Percentiles rank a stretch among this genome's conserved stretches.
Evolutionary conservation across 92 coral and sea anemone species (phyloP).

Genomic region (Blastomussa wellsi): DNA sequence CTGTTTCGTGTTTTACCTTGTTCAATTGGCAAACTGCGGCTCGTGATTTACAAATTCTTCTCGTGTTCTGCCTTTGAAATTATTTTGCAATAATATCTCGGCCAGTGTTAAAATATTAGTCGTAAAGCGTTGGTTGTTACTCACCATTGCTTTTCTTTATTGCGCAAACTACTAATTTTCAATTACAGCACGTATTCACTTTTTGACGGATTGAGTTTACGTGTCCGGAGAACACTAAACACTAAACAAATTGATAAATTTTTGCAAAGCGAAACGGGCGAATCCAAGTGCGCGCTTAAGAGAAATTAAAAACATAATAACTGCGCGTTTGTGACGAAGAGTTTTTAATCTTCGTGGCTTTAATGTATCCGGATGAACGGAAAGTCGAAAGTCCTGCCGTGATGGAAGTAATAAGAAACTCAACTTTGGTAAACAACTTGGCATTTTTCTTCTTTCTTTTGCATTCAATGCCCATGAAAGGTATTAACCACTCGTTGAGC

Average conservation of each 20-base stretch:
- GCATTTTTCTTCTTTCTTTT: conserved; percentile 3
- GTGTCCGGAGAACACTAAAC: neutral
- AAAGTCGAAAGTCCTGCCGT: conserved; percentile 9
- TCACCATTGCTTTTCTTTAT: neutral
- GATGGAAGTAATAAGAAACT: conserved; percentile 22
- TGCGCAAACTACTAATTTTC: neutral
- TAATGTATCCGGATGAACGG: conserved; percentile 36
- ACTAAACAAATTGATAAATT: neutral
- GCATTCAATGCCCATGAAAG: conserved; percentile 4
- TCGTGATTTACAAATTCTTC: no score
- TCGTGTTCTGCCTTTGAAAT: conserved; percentile 7
- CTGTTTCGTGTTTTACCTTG: neutral
- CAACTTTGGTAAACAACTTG: conserved; percentile 35
- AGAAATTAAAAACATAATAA: conserved; percentile 4
- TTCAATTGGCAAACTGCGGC: neutral
- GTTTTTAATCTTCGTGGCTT: conserved; percentile 26
- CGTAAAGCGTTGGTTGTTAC: neutral
- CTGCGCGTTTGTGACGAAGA: neutral
- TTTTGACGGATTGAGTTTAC: neutral
- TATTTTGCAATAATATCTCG: neutral
- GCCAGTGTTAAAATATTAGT: neutral
- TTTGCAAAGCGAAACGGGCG: neutral
- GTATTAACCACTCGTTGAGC: neutral
- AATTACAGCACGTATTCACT: neutral
- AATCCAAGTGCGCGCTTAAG: conserved; percentile 8